These are phyloP conservation scores for Machimus rusticus DNA, from an alignment of 2,888 invertebrate species.

Conservation along the genomic window DNA sequence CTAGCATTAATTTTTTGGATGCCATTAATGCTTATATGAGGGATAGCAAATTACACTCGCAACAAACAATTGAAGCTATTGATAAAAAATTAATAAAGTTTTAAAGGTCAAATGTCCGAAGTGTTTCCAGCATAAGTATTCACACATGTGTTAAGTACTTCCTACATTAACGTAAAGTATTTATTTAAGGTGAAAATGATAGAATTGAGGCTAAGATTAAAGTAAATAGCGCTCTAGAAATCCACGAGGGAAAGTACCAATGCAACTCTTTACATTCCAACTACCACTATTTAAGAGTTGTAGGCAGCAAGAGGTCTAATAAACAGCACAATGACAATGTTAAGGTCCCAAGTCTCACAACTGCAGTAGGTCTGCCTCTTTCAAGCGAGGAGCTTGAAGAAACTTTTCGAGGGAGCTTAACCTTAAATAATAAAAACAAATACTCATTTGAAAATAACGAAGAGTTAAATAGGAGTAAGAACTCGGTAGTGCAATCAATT, in stretches of 20 bases:
- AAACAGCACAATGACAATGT: background rate
- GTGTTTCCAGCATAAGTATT: constrained; percentile 22
- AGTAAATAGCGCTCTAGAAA: constrained; percentile 60
- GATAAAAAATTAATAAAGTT: background rate
- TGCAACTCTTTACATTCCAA: constrained; percentile 58
- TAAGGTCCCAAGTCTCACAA: background rate
- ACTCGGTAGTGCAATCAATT: background rate
- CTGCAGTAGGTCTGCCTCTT: constrained; percentile 1
- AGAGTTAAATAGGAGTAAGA: background rate
- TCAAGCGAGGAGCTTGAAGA: constrained; percentile 26
- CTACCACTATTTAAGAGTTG: constrained; percentile 57
- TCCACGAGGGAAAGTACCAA: constrained; percentile 61
- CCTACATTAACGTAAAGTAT: background rate
- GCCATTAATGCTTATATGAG: too few relatives aligned
- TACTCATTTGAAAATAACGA: constrained; percentile 1
- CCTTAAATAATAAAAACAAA: constrained; percentile 9
- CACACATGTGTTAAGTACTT: background rate
- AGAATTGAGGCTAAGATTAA: constrained; percentile 61
- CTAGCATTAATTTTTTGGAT: too few relatives aligned
- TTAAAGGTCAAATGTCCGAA: background rate
- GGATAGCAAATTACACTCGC: background rate
- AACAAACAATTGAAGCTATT: background rate
- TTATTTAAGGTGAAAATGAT: constrained; percentile 58
- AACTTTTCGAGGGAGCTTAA: background rate
- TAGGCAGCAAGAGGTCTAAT: constrained; percentile 48